These are phyloP conservation scores for Nicator chloris DNA, from an alignment of 2,113 vertebrate species.

Conservation along the genomic window DNA sequence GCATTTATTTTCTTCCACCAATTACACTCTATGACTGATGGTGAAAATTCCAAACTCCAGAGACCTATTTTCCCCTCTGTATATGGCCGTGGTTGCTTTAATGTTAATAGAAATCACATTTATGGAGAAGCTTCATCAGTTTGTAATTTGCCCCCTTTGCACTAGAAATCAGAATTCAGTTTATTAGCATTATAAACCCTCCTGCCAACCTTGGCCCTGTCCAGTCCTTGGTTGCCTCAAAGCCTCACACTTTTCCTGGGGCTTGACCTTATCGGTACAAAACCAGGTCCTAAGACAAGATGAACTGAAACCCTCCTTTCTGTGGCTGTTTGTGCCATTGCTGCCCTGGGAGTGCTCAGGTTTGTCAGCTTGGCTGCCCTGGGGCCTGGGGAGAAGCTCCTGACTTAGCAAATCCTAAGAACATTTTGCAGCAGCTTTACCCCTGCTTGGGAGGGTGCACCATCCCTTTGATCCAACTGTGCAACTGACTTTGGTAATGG, in stretches of 20 bases:
- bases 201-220: neutral
- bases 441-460: neutral
- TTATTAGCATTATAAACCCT: neutral
- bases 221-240: neutral
- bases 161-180: neutral
- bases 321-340: neutral
- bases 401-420: neutral
- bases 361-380: neutral
- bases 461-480: neutral
- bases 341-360: neutral
- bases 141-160: neutral
- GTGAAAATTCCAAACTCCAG: slow-evolving; percentile 19
- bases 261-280: neutral
- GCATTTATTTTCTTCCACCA: neutral
- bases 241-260: neutral
- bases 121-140: slow-evolving; percentile 18
- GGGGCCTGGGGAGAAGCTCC: neutral
- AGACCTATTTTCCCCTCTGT: neutral
- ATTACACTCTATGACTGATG: neutral
- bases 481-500: neutral
- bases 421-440: neutral
- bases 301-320: neutral
- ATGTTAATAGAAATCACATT: slow-evolving; percentile 21
- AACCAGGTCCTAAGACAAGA: neutral
- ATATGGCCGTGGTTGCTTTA: neutral